phyloP scores from a whole-genome alignment of 2,797 vertebrate genomes.

The Holocentrus rufus region DNA sequence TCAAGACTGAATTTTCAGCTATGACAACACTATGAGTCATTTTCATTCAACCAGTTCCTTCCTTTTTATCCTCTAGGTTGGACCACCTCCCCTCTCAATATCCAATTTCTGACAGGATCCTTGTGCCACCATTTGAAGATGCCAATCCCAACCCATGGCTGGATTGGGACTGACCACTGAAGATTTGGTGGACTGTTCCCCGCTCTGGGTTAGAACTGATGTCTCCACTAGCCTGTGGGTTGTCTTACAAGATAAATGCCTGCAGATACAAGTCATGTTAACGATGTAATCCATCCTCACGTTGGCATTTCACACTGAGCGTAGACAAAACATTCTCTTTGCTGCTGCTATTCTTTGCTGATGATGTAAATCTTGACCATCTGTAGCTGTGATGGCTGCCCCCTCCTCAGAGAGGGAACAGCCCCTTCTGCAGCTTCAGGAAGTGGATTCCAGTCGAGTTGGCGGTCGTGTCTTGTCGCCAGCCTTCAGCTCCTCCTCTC shows the following conservation, averaged over 20 bases:
- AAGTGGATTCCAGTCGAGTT: conserved; percentile 83
- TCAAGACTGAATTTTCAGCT: too few relatives aligned
- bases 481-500: conserved; percentile 79
- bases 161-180: conserved; percentile 15
- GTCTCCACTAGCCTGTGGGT: not conserved
- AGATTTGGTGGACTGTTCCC: conserved; percentile 5
- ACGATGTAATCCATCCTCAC: conserved; percentile 7
- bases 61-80: conserved; percentile 49
- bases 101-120: not conserved
- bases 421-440: conserved; percentile 86
- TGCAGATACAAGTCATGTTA: too few relatives aligned
- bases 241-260: not conserved
- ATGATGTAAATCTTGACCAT: conserved; percentile 45
- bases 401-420: conserved; percentile 82
- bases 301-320: not conserved
- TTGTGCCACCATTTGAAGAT: conserved; percentile 1
- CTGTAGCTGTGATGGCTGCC: conserved; percentile 77
- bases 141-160: conserved; percentile 35
- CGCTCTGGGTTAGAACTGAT: not conserved
- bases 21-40: too few relatives aligned
- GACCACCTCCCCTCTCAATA: not conserved
- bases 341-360: not conserved
- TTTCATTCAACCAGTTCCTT: not conserved
- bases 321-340: not conserved
- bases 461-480: conserved; percentile 79